Conservation (phyloP, 2,888 invertebrate species). For the Tenthredo notha region DNA sequence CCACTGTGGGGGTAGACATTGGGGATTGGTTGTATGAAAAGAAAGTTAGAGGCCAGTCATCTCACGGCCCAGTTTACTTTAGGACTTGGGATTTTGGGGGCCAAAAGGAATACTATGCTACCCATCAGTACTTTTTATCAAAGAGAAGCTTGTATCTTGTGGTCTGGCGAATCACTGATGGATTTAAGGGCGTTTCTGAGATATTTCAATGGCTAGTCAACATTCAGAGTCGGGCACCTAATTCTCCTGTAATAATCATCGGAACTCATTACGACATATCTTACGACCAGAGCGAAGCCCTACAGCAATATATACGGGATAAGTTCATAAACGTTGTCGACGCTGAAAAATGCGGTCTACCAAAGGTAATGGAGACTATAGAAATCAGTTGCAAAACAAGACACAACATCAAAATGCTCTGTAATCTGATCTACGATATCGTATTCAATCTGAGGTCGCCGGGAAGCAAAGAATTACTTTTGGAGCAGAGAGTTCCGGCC, state of each 20-base stretch:
- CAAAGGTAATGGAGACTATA: slow-evolving; percentile 94
- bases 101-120: slow-evolving; percentile 98
- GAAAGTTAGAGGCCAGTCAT: slow-evolving; percentile 86
- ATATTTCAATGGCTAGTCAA: slow-evolving; percentile 98
- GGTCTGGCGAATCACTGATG: slow-evolving; percentile 96
- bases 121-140: slow-evolving; percentile 98
- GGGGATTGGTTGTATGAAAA: slow-evolving; percentile 97
- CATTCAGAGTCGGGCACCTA: slow-evolving; percentile 96
- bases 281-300: slow-evolving; percentile 87
- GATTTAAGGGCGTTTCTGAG: slow-evolving; percentile 91
- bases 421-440: slow-evolving; percentile 95
- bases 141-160: slow-evolving; percentile 97
- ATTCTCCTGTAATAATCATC: slow-evolving; percentile 96
- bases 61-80: slow-evolving; percentile 92
- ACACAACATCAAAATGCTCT: slow-evolving; percentile 93
- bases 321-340: slow-evolving; percentile 96
- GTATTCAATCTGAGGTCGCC: slow-evolving; percentile 95
- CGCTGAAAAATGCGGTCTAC: slow-evolving; percentile 97
- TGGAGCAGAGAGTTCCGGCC: slow-evolving; percentile 97
- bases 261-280: slow-evolving; percentile 97
- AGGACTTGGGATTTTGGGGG: slow-evolving; percentile 99
- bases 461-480: slow-evolving; percentile 92
- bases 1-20: slow-evolving; percentile 98
- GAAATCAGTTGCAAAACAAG: slow-evolving; percentile 94
- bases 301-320: slow-evolving; percentile 93